Evolutionary conservation across 1,140 invertebrate species (phyloP).

Genomic region (Schmidtea mediterranea): DNA sequence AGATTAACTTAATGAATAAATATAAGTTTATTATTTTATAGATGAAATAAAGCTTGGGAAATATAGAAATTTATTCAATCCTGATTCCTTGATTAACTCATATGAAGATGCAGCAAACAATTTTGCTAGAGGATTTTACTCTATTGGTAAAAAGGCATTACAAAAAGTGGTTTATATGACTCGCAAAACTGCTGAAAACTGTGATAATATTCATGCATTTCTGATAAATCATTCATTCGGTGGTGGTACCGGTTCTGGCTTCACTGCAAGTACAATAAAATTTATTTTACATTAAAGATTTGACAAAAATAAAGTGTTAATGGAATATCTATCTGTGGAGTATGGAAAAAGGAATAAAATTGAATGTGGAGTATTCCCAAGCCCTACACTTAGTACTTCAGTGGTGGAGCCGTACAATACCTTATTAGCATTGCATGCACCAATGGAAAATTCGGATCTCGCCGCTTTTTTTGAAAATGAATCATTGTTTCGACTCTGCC

Average conservation of each 20-base stretch:
- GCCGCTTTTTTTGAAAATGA: conserved; percentile 47
- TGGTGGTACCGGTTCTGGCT: not conserved
- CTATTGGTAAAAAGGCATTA: conserved; percentile 55
- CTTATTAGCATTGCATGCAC: conserved; percentile 19
- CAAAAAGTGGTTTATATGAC: conserved; percentile 40
- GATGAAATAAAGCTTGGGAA: conserved; percentile 17
- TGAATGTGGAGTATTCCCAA: conserved; percentile 12
- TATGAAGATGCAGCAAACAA: conserved; percentile 59
- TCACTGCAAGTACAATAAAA: not conserved
- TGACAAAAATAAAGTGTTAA: conserved; percentile 21
- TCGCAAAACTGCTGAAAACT: not conserved
- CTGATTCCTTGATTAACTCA: conserved; percentile 24
- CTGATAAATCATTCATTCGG: not conserved
- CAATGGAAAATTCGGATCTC: conserved; percentile 26
- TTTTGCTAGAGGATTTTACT: conserved; percentile 57
- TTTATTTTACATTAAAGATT: too few species aligned
- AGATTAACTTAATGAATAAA: too few species aligned
- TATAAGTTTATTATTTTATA: conserved; percentile 6
- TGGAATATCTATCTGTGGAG: conserved; percentile 10
- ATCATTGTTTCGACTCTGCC: conserved; percentile 50
- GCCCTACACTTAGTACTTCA: conserved; percentile 10
- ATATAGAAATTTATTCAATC: conserved; percentile 16
- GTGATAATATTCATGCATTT: not conserved
- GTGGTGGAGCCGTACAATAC: conserved; percentile 27
- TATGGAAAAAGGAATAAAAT: conserved; percentile 11